Percentiles rank a stretch among this genome's conserved stretches.
Evolutionary conservation across 2,888 invertebrate genomes (phyloP).

Genomic region (Clostera curtula): DNA sequence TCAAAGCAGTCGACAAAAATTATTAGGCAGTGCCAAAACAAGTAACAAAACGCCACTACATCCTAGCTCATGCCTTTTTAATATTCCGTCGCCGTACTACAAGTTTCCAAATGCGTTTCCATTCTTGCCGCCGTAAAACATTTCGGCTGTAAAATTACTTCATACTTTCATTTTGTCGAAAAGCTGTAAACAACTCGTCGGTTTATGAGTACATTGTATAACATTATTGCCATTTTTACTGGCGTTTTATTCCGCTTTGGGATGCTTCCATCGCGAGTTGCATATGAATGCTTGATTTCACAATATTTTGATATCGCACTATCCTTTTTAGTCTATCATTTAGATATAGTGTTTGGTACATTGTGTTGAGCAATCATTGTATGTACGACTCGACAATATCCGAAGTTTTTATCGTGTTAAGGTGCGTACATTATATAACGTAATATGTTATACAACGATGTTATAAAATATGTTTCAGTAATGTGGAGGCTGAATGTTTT

Average conservation of each 20-base stretch:
- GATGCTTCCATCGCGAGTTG: slow-evolving; percentile 11
- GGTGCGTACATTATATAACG: no score
- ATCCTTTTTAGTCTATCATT: no score
- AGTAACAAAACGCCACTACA: no score
- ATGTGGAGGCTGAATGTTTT: no score
- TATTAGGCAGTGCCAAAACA: no score
- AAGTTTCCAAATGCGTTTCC: slow-evolving; percentile 16
- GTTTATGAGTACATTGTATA: slow-evolving; percentile 30
- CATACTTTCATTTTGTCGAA: slow-evolving; percentile 25
- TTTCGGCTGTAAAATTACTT: slow-evolving; percentile 19
- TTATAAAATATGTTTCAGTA: no score
- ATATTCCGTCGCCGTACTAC: slow-evolving; percentile 6
- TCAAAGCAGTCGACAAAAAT: no score
- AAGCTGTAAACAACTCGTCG: slow-evolving; percentile 28
- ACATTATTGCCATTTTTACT: slow-evolving; percentile 32
- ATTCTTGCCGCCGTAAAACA: slow-evolving; percentile 18
- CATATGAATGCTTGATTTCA: slow-evolving; percentile 13
- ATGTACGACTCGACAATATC: no score
- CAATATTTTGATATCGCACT: slow-evolving; percentile 11
- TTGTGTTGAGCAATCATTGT: no score
- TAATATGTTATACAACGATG: no score
- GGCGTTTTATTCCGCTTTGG: slow-evolving; percentile 20
- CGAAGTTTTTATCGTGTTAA: no score
- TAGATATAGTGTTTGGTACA: no score
- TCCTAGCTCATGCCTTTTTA: slow-evolving; percentile 8